These are phyloP conservation scores for Chloroceryle inda DNA, from an alignment of 2,797 vertebrate genomes.

Conservation along the genomic window DNA sequence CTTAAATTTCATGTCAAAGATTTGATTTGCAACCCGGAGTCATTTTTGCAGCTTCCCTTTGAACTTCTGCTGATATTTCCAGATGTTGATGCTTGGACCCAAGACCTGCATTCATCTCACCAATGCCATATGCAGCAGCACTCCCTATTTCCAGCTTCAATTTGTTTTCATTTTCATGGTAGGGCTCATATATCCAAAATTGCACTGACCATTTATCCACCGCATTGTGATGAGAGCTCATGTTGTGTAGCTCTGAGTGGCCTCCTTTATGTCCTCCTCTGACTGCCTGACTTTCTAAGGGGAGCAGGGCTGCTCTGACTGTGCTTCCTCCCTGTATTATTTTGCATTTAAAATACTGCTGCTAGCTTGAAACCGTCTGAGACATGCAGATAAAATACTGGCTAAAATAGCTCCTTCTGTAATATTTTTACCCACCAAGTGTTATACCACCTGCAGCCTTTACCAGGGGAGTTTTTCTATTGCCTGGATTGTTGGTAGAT, in stretches of 20 bases:
- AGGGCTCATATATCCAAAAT: background rate
- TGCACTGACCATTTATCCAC: background rate
- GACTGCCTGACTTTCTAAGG: background rate
- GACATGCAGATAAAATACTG: background rate
- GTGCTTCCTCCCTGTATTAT: background rate
- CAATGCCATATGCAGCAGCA: rapidly evolving
- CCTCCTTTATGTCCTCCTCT: background rate
- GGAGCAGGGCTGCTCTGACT: background rate
- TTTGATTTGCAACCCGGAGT: background rate
- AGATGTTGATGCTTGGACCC: background rate
- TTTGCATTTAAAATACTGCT: constrained; percentile 33
- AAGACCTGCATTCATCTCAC: background rate
- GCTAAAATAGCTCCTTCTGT: constrained; percentile 7
- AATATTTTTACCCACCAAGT: background rate
- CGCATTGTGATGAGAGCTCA: rapidly evolving
- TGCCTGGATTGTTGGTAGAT: background rate
- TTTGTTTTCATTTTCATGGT: background rate
- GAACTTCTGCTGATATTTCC: background rate
- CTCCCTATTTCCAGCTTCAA: background rate
- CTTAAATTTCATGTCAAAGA: background rate
- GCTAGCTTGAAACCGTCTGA: background rate
- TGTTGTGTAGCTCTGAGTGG: background rate
- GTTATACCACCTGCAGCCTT: background rate
- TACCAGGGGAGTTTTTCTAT: constrained; percentile 18
- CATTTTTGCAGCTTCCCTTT: background rate